Base-by-base conservation (phyloP, 2,113 vertebrate species). In the Alectura lathami region DNA sequence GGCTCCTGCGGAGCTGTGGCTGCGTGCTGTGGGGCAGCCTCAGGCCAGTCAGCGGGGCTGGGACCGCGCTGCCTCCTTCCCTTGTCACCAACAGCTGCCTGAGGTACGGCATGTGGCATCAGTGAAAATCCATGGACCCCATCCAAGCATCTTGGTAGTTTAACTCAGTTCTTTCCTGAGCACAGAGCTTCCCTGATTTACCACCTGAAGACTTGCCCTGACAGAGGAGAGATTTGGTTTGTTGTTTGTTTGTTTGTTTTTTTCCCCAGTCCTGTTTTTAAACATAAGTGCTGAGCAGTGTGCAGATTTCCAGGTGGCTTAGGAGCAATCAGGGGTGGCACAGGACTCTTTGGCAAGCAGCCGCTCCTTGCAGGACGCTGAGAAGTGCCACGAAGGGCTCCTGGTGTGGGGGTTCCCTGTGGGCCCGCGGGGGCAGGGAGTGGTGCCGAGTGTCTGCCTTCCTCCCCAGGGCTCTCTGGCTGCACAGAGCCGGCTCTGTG, bases 11-110 rank as follows among this genome's bases (percentile, higher is more conserved):
- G 9, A n/a, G 7, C 53, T 29, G 3, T 1, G 54, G 82, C 78
- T 66, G 12, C 0, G 0, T 15, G 36, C 60, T 40, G 38, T 45
- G 38, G 14, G 1, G 7, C 23, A 56, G 30, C 36, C 66, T 42
- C 32, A 42, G 69, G 40, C 27, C 24, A 9, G 23, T 48, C 15
- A 47, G 22, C 30, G 53, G 67, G 10, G 63, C 23, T 13, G 38
- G 56, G 45, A 51, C 14, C 26, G 26, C 50, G 13, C 13, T 14
- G 50, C 26, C 26, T 5, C 50, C 50, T 80, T 59, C 23, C 27
- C 14, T 24, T 83, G 16, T 62, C 7, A 24, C 16, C 9, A 8
- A 48, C 23, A 11, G 16, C 36, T 76, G 45, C 26, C 30, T 60
- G 14, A 34, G 11, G 69, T 62, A 57, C 30, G 68, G 26, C 2